phyloP scores from a whole-genome alignment of 2,113 vertebrate species.

The Nothocercus nigrocapillus region DNA sequence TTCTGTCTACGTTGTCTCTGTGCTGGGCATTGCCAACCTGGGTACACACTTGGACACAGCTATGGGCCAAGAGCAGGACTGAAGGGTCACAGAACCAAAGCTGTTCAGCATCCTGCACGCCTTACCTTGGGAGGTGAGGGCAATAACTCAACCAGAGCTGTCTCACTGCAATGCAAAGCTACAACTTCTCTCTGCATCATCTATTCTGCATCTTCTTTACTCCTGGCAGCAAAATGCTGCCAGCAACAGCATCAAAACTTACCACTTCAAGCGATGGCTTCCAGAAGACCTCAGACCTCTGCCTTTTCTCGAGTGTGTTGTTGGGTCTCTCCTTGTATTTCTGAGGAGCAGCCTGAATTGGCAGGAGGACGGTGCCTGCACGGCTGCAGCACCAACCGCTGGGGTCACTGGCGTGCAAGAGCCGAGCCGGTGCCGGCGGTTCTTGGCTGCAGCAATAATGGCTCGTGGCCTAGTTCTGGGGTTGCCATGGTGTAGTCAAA shows the following conservation, averaged over 20 bases:
- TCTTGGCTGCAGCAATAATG: not conserved
- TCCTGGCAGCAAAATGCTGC: not conserved
- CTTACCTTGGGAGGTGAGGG: not conserved
- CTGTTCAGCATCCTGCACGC: not conserved
- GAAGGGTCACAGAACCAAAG: not conserved
- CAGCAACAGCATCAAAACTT: not conserved
- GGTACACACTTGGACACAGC: not conserved
- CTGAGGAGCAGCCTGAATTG: fast-evolving
- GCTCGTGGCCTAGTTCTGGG: not conserved
- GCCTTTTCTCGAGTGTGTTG: not conserved
- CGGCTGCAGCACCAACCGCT: not conserved
- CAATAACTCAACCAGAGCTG: not conserved
- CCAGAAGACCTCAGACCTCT: not conserved
- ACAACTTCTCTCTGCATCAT: not conserved
- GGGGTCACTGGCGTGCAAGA: fast-evolving
- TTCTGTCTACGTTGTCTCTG: not conserved
- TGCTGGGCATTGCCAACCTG: not conserved
- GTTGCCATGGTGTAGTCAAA: not conserved
- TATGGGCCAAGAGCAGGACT: not conserved
- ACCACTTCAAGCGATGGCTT: not conserved
- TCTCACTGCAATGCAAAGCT: not conserved
- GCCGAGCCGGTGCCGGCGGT: not conserved
- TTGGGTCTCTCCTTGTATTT: not conserved
- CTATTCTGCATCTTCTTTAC: not conserved
- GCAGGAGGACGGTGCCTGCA: not conserved